phyloP scores from a whole-genome alignment of 2,888 invertebrate genomes.

The Aphrophora alni region DNA sequence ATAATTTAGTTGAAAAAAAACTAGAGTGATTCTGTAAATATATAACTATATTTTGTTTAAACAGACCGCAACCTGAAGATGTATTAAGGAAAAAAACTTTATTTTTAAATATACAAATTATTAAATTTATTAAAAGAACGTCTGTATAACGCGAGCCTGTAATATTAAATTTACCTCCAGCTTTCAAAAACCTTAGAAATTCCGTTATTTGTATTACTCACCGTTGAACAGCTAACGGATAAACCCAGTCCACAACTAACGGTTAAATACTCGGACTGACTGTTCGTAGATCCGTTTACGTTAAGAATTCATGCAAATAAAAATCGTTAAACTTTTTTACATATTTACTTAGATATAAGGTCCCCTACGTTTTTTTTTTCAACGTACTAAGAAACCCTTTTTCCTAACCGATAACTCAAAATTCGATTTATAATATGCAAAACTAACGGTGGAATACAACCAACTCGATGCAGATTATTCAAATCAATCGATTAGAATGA shows the following conservation, averaged over 20 bases:
- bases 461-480: background rate
- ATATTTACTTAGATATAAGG: background rate
- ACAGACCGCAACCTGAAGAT: too few relatives aligned
- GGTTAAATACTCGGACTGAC: background rate
- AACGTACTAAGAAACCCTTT: background rate
- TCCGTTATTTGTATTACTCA: background rate
- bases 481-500: background rate
- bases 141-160: too few relatives aligned
- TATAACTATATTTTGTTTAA: too few relatives aligned
- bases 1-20: too few relatives aligned
- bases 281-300: background rate
- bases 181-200: background rate
- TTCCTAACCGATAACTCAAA: background rate
- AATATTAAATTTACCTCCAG: background rate
- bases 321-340: background rate
- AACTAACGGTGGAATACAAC: background rate
- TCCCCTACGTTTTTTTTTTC: too few relatives aligned
- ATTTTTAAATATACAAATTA: too few relatives aligned
- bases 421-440: conserved; percentile 6
- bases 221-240: background rate
- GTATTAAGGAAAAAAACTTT: too few relatives aligned
- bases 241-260: background rate
- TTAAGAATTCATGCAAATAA: background rate
- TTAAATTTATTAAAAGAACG: too few relatives aligned
- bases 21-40: too few relatives aligned